Percentiles rank a stretch among this genome's conserved stretches.
These are phyloP conservation scores for Dascillus cervinus DNA, from an alignment of 2,888 invertebrate species.

Conservation along the genomic window DNA sequence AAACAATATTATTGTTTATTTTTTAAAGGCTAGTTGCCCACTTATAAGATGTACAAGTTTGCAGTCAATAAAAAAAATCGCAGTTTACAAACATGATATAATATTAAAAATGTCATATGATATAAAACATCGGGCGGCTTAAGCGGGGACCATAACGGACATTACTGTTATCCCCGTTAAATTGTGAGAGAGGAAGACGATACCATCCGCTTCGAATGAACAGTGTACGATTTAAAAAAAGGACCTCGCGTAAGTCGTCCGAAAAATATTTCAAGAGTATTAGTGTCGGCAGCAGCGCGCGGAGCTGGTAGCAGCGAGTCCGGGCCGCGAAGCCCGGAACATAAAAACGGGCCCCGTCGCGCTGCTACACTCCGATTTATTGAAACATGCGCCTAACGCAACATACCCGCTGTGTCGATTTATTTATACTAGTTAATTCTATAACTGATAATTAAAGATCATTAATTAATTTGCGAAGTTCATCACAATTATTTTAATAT, in stretches of 20 bases:
- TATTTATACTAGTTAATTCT: constrained; percentile 38
- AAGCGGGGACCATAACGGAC: constrained; percentile 26
- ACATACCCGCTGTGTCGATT: constrained; percentile 36
- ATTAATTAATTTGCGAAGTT: constrained; percentile 43
- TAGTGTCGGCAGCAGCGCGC: constrained; percentile 20
- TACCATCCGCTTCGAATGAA: constrained; percentile 25
- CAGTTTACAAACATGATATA: constrained; percentile 42
- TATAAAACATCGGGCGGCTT: constrained; percentile 39
- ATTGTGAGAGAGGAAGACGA: constrained; percentile 32
- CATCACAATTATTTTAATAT: constrained; percentile 43
- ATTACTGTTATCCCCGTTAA: too few species aligned
- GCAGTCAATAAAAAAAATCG: constrained; percentile 40
- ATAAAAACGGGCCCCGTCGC: constrained; percentile 19
- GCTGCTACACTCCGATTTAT: constrained; percentile 25
- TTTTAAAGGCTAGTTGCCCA: constrained; percentile 29
- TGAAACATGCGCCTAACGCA: constrained; percentile 32
- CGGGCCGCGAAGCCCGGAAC: constrained; percentile 9
- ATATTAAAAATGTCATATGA: constrained; percentile 43
- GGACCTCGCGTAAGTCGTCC: constrained; percentile 32
- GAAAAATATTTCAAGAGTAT: too few species aligned
- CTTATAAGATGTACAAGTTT: constrained; percentile 35
- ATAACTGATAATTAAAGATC: constrained; percentile 39
- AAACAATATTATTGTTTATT: constrained; percentile 40
- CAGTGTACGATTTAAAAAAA: constrained; percentile 27
- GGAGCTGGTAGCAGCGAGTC: constrained; percentile 18